These are phyloP conservation scores for Tanypteryx hageni DNA, from an alignment of 2,888 invertebrate genomes.

Conservation along the genomic window DNA sequence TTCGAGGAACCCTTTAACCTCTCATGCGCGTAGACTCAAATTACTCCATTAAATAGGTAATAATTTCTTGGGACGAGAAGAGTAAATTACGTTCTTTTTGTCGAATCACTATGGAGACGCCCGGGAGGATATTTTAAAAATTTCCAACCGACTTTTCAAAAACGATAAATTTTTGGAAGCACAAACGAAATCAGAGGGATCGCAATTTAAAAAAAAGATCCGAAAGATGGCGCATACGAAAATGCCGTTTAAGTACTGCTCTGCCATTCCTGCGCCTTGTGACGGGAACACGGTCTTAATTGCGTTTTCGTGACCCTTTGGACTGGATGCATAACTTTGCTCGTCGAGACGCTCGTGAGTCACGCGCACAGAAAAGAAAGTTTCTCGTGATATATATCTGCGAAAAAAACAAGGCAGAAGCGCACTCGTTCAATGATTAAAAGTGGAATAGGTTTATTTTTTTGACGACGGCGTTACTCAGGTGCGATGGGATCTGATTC, in stretches of 20 bases:
- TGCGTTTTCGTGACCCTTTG: conserved; percentile 18
- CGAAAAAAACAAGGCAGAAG: neutral
- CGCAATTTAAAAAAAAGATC: neutral
- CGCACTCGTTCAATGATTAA: neutral
- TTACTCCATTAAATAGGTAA: neutral
- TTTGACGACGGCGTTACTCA: too few relatives aligned
- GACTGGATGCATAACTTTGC: neutral
- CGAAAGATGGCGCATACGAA: neutral
- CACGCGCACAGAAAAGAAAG: neutral
- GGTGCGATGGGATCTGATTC: too few relatives aligned
- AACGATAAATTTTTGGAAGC: neutral
- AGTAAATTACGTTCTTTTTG: neutral
- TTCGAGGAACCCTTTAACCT: neutral
- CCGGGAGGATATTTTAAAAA: neutral
- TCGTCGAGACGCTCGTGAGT: neutral
- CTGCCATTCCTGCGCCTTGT: neutral
- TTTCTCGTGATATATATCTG: neutral
- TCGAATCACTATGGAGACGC: neutral
- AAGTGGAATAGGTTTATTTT: too few relatives aligned
- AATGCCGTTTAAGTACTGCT: neutral
- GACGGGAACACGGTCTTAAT: neutral
- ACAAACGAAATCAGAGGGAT: conserved; percentile 14
- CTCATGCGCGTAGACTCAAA: neutral
- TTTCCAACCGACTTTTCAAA: conserved; percentile 1
- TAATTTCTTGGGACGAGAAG: neutral